Evolutionary conservation across 2,797 vertebrate species (phyloP).

Genomic region (Molossus alvarezi): DNA sequence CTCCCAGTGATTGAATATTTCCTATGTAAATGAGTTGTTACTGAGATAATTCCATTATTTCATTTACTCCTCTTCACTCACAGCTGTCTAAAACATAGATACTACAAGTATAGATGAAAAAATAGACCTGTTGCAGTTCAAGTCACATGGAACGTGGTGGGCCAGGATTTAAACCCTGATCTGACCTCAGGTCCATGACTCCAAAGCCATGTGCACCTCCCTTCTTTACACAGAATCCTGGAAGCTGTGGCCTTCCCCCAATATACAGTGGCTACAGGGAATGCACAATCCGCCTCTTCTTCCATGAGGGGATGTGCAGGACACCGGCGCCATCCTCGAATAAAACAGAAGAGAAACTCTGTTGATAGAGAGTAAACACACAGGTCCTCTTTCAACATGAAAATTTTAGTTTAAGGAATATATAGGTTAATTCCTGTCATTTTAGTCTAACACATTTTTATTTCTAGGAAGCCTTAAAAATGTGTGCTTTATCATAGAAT

Average conservation of each 20-base stretch:
- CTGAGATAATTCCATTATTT: background rate
- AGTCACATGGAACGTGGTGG: background rate
- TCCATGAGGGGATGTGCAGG: background rate
- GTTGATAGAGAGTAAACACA: background rate
- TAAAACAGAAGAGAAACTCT: background rate
- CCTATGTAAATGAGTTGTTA: background rate
- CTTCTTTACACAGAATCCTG: background rate
- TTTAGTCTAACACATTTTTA: background rate
- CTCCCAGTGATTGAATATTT: background rate
- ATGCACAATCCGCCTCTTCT: background rate
- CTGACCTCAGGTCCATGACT: background rate
- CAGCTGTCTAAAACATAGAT: background rate
- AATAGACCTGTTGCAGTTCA: background rate
- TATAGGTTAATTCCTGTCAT: background rate
- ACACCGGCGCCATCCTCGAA: background rate
- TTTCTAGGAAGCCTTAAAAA: conserved; percentile 22
- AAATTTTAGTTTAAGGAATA: background rate
- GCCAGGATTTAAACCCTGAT: background rate
- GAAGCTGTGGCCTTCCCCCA: background rate
- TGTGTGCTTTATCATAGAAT: conserved; percentile 4
- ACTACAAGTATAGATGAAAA: background rate
- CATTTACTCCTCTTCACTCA: background rate
- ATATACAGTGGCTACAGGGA: background rate
- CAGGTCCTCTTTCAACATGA: background rate
- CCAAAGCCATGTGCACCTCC: background rate